Conservation (phyloP, 2,113 vertebrate species). For the Phycodurus eques region DNA sequence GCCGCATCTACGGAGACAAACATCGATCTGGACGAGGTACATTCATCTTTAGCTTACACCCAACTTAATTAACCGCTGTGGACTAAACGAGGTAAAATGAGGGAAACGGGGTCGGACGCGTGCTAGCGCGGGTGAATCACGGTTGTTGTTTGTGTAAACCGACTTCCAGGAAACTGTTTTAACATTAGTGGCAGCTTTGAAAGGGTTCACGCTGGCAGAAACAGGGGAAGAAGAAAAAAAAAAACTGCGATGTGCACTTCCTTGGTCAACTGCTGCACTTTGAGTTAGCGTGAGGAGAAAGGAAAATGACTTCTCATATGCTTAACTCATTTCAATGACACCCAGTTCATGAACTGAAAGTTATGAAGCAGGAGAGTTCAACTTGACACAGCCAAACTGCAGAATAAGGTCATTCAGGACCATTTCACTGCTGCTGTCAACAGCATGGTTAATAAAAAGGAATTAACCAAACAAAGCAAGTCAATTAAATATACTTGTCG, state of each 20-base stretch:
- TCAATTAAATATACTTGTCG: background rate
- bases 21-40: conserved; percentile 7
- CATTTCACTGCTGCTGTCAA: background rate
- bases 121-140: conserved; percentile 31
- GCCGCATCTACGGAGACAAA: conserved; percentile 3
- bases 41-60: conserved; percentile 6
- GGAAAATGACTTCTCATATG: background rate
- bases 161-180: conserved; percentile 20
- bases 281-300: background rate
- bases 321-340: background rate
- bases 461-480: too few relatives aligned
- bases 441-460: too few relatives aligned
- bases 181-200: conserved; percentile 23
- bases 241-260: conserved; percentile 1
- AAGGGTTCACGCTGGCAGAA: conserved; percentile 8
- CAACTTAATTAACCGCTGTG: conserved; percentile 38
- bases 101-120: background rate
- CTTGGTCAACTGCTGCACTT: background rate
- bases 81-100: conserved; percentile 23
- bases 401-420: too few relatives aligned
- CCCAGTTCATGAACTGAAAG: background rate
- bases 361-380: background rate
- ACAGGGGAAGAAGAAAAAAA: background rate
- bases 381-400: background rate
- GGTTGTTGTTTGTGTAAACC: background rate